Percentiles rank a stretch among this genome's conserved stretches.
Conservation (phyloP, 2,888 invertebrate species). For the Plemyria rubiginata region DNA sequence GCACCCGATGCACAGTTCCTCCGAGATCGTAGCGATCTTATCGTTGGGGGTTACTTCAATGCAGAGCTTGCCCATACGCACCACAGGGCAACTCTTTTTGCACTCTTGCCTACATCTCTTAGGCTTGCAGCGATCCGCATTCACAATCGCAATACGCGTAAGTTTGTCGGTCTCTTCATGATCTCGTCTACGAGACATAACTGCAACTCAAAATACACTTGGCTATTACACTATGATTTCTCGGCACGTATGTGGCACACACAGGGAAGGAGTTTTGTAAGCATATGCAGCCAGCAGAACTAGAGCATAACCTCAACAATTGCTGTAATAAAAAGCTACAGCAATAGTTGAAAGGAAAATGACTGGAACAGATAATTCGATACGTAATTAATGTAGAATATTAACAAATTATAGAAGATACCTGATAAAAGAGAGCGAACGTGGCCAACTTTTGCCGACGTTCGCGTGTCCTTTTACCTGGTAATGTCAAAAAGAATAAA, state of each 20-base stretch:
- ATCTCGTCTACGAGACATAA: conserved; percentile 86
- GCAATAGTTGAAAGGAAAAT: conserved; percentile 27
- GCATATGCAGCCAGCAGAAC: too few species aligned
- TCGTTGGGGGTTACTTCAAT: conserved; percentile 98
- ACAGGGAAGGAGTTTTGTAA: conserved; percentile 38
- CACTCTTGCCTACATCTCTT: conserved; percentile 99
- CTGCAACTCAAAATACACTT: conserved; percentile 55
- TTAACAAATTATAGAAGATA: conserved; percentile 50
- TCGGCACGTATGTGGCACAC: conserved; percentile 69
- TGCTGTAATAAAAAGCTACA: conserved; percentile 42
- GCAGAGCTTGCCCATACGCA: conserved; percentile 99
- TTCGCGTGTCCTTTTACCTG: conserved; percentile 80
- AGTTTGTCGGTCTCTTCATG: conserved; percentile 95
- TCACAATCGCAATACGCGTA: conserved; percentile 99
- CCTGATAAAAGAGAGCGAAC: conserved; percentile 76
- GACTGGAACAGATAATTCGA: conserved; percentile 29
- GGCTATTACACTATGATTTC: conserved; percentile 35
- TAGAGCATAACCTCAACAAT: conserved; percentile 71
- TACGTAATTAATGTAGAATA: conserved; percentile 21
- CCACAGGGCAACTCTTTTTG: conserved; percentile 99
- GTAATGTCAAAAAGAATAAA: conserved; percentile 78
- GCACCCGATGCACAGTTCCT: conserved; percentile 99
- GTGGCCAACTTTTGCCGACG: conserved; percentile 76
- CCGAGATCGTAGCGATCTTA: conserved; percentile 98
- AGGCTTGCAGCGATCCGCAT: conserved; percentile 99